Conservation (phyloP, 2,113 vertebrate species). For the Caloenas nicobarica region DNA sequence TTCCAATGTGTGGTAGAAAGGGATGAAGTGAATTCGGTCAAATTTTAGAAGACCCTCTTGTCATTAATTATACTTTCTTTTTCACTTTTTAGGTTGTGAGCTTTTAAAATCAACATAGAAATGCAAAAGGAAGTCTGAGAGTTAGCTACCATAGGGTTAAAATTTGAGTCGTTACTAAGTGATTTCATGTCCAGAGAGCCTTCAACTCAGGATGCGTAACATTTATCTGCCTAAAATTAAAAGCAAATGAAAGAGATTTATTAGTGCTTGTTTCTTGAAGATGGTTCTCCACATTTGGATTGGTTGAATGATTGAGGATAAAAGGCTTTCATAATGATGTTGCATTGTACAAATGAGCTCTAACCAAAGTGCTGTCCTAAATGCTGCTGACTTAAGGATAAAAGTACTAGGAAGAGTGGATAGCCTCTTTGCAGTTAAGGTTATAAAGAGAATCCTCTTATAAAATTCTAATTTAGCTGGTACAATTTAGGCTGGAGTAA, state of each 20-base stretch:
- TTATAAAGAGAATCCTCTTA: background rate
- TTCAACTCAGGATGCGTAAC: conserved; percentile 32
- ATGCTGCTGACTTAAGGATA: conserved; percentile 57
- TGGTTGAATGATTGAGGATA: conserved; percentile 48
- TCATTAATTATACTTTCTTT: background rate
- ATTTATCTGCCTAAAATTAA: conserved; percentile 68
- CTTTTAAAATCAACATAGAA: background rate
- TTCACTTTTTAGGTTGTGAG: background rate
- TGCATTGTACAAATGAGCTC: conserved; percentile 50
- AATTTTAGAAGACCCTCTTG: background rate
- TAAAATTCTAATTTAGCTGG: background rate
- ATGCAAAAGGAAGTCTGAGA: background rate
- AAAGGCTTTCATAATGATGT: conserved; percentile 45
- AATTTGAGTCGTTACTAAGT: background rate
- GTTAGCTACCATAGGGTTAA: conserved; percentile 29
- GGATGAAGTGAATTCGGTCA: background rate
- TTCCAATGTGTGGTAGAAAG: background rate
- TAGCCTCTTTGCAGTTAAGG: background rate
- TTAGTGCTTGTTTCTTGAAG: conserved; percentile 63
- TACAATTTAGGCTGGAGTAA: background rate
- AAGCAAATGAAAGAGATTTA: conserved; percentile 66
- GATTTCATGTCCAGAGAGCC: conserved; percentile 35
- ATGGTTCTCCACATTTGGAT: conserved; percentile 23
- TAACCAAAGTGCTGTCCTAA: conserved; percentile 51
- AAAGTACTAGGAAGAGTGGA: background rate